These are phyloP conservation scores for Diglossa cyanea DNA, from an alignment of 2,797 vertebrate genomes.

Conservation along the genomic window DNA sequence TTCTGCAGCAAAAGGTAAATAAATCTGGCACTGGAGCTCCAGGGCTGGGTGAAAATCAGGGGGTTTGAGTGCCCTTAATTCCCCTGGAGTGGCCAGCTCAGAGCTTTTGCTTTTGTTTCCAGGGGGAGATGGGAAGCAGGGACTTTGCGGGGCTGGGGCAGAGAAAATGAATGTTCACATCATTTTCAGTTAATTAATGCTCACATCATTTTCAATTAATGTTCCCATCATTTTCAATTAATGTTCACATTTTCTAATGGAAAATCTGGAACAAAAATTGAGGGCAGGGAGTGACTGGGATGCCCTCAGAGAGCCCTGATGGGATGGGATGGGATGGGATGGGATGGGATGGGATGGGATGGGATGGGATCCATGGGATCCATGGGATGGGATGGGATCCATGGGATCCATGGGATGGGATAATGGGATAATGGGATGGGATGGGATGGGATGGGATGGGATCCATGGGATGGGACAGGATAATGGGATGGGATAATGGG, in stretches of 20 bases:
- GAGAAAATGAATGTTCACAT: not conserved
- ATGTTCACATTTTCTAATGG: not conserved
- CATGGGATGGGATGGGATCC: not conserved
- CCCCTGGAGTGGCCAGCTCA: not conserved
- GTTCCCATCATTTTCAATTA: not conserved
- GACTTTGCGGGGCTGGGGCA: not conserved
- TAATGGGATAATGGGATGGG: too few species aligned
- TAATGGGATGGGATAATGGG: too few species aligned
- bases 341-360: too few species aligned
- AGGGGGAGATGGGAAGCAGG: not conserved
- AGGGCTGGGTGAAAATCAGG: not conserved
- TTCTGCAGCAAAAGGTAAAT: conserved; percentile 14
- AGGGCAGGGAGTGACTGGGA: not conserved
- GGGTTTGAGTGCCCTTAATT: not conserved
- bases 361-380: not conserved
- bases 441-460: too few species aligned
- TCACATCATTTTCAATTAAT: not conserved
- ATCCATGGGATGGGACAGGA: not conserved
- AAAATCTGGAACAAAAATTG: not conserved
- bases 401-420: too few species aligned
- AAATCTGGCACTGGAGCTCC: not conserved
- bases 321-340: not conserved
- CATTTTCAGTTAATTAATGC: not conserved
- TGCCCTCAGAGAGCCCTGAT: not conserved
- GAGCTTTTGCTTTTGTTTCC: not conserved